Evolutionary conservation across 2,888 invertebrate species (phyloP).

Genomic region (Coelogynopora nodosa): DNA sequence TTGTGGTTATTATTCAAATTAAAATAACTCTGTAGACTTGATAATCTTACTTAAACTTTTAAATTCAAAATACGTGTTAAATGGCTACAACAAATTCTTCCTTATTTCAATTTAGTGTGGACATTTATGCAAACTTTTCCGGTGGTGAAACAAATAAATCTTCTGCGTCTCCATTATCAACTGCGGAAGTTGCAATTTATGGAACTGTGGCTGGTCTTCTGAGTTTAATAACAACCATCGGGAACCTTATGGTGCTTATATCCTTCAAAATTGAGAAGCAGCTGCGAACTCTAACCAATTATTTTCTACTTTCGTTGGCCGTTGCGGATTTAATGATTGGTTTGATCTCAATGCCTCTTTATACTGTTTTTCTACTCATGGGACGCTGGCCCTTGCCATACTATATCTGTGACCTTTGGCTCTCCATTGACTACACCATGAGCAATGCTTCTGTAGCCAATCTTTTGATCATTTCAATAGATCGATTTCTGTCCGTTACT

Average conservation of each 20-base stretch:
- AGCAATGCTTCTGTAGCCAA: conserved; percentile 97
- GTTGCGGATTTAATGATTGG: conserved; percentile 96
- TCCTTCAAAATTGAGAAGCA: conserved; percentile 98
- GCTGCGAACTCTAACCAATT: conserved; percentile 95
- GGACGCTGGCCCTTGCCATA: conserved; percentile 94
- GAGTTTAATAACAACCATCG: conserved; percentile 64
- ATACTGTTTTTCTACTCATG: conserved; percentile 80
- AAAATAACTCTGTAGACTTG: too few relatives aligned
- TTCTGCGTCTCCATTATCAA: not conserved
- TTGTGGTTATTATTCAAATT: too few relatives aligned
- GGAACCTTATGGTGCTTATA: conserved; percentile 95
- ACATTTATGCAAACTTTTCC: not conserved
- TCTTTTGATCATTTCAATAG: conserved; percentile 94
- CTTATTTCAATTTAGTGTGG: not conserved
- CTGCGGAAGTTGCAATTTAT: conserved; percentile 26
- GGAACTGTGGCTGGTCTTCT: not conserved
- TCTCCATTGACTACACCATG: conserved; percentile 91
- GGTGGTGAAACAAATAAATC: not conserved
- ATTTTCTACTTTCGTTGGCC: conserved; percentile 83
- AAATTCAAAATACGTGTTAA: too few relatives aligned
- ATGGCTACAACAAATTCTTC: not conserved
- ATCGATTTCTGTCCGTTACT: conserved; percentile 83
- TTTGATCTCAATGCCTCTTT: conserved; percentile 92
- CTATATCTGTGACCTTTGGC: conserved; percentile 83
- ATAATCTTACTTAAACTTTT: too few relatives aligned